Base-by-base conservation (phyloP, 2,797 vertebrate species). In the Dromococcyx pavoninus region DNA sequence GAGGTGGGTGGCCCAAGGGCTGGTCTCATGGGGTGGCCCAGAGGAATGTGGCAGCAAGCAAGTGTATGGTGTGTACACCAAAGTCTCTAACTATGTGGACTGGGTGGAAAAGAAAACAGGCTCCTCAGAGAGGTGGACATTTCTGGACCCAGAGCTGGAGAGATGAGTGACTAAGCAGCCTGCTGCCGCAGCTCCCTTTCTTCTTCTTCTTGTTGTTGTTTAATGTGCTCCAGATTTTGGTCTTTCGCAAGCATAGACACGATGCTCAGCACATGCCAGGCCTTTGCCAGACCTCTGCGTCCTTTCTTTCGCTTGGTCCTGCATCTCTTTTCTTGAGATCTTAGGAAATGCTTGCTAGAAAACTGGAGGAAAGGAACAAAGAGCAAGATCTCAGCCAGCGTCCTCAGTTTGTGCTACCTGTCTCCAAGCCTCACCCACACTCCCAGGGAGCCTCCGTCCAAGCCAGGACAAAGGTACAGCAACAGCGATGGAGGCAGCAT, bases 11-110 rank as follows among this genome's bases (percentile, higher is more conserved):
- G 99, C 97, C 86, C 98, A 99, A 57, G 99, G 99, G 24, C 91
- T 99, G 83, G 99, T 99, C 86, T 99, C 99, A 0, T 99, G 99
- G 99, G 99, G 98, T 0, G 99, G 99, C 1, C 99, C 99, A 0
- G 99, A 99, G 96, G 99, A 99, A 62, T 99, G 99, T 1, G 99
- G 99, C 23, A 99, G 98, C 93, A 98, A 98, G 67, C 98, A 99
- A 56, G 99, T 99, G 17, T 99, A 99, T 0, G 99, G 99, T 0
- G 99, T 99, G 48, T 99, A 99, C 97, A 99, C 99, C 32, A 98
- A 99, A 50, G 98, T 99, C 81, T 97, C 98, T 16, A 99, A 98
- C 76, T 99, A 99, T 0, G 97, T 98, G 57, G 96, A 97, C 80
- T 99, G 99, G 99, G 96, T 99, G 32, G 97, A 98, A 92, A 94